phyloP scores from a whole-genome alignment of 2,113 vertebrate species.

The Danio rerio region GRCz12tu NC_133185.1:47463501-47464000 shows the following conservation, averaged over 20 bases:
- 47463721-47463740: background rate
- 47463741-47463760: background rate
- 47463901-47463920: too few species aligned
- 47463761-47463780: background rate
- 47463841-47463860: too few species aligned
- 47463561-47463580: background rate
- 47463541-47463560: slow-evolving; percentile 18
- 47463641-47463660: background rate
- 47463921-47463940: too few species aligned
- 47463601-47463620: background rate
- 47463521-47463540: background rate
- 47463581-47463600: slow-evolving; percentile 5
- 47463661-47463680: background rate
- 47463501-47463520: background rate
- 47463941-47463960: too few species aligned
- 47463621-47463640: background rate
- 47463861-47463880: too few species aligned
- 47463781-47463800: too few species aligned
- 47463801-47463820: too few species aligned
- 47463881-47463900: too few species aligned
- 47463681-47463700: background rate
- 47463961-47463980: too few species aligned
- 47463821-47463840: too few species aligned
- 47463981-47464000: too few species aligned
- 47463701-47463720: background rate